Conservation (phyloP, 35 echinoderm and acorn worm species). For the Anneissia japonica region DNA sequence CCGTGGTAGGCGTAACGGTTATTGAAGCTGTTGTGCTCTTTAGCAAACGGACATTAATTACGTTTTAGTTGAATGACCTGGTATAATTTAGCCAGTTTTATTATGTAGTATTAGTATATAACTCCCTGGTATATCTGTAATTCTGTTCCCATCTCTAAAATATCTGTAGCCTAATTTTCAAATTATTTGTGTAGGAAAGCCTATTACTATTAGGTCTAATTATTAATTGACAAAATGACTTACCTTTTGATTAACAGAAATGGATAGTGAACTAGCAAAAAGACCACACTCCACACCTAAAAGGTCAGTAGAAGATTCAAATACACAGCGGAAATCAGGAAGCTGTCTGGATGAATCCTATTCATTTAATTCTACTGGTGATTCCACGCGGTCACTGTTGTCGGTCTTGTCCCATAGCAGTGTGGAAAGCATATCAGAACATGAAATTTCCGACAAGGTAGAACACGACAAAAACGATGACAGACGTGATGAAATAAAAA, state of each 20-base stretch:
- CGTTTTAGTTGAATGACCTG: too few species aligned
- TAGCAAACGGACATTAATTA: too few species aligned
- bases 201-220: too few species aligned
- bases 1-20: too few species aligned
- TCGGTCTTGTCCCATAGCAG: constrained; percentile 10
- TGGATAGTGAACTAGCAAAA: background rate
- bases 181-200: too few species aligned
- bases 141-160: too few species aligned
- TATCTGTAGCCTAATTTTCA: too few species aligned
- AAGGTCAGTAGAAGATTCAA: background rate
- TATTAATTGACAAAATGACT: too few species aligned
- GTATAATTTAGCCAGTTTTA: too few species aligned
- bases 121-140: too few species aligned
- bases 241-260: background rate
- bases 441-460: background rate
- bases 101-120: too few species aligned
- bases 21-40: too few species aligned
- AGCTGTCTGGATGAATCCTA: background rate
- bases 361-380: constrained; percentile 11
- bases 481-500: background rate
- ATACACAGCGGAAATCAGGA: background rate
- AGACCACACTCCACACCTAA: background rate
- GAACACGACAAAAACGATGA: background rate
- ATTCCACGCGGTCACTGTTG: background rate
- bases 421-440: background rate